These are phyloP conservation scores for Scopus umbretta DNA, from an alignment of 2,113 vertebrate genomes.

Conservation along the genomic window DNA sequence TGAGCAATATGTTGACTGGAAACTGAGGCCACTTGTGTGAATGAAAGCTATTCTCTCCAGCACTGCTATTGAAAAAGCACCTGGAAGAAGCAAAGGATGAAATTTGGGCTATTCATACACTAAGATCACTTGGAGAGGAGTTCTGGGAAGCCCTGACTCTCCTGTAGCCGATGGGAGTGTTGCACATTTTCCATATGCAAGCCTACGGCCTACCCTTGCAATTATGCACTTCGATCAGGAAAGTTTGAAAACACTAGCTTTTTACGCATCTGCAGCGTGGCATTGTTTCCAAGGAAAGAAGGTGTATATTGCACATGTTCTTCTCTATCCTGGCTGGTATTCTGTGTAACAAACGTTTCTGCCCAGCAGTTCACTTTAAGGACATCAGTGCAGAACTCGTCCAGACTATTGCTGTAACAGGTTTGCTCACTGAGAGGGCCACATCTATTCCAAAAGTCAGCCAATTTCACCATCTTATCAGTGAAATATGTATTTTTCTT, in stretches of 20 bases:
- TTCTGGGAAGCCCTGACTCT: neutral
- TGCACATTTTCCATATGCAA: neutral
- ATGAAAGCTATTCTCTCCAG: neutral
- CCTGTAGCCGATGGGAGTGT: neutral
- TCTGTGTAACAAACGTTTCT: neutral
- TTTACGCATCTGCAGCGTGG: neutral
- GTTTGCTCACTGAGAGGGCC: neutral
- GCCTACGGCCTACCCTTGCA: neutral
- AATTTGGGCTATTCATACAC: neutral
- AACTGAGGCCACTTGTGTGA: constrained; percentile 22
- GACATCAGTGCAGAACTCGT: neutral
- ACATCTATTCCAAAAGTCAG: neutral
- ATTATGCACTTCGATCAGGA: neutral
- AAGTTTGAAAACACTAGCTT: neutral
- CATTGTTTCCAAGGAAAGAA: neutral
- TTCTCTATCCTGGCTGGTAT: neutral
- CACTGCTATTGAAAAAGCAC: neutral
- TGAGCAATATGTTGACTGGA: neutral
- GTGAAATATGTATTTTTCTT: neutral
- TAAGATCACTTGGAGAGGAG: neutral
- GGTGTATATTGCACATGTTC: neutral
- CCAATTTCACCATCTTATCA: neutral
- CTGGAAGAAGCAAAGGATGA: neutral
- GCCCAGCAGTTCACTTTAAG: neutral
- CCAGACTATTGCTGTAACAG: neutral